A percentile compares a stretch with the other conserved stretches of the same genome.
Evolutionary conservation across 1,140 invertebrate species (phyloP).

Genomic region (Doryteuthis pealeii): DNA sequence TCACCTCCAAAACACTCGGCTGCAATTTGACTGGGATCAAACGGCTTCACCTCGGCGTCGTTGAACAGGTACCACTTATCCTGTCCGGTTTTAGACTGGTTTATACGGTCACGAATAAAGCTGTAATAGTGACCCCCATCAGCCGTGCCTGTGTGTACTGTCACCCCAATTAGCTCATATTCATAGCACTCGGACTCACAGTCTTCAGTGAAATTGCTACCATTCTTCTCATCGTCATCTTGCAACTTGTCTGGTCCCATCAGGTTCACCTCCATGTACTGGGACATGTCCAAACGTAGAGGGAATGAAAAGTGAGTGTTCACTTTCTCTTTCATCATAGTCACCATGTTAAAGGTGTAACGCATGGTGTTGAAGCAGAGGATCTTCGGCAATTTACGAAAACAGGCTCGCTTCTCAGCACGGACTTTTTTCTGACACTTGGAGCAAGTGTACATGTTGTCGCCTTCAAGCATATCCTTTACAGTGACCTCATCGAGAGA

Average conservation of each 20-base stretch:
- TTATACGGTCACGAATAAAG: conserved; percentile 79
- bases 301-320: conserved; percentile 98
- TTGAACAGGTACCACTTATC: conserved; percentile 94
- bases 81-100: conserved; percentile 60
- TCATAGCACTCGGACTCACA: conserved; percentile 66
- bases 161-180: conserved; percentile 93
- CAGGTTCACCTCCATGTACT: conserved; percentile 90
- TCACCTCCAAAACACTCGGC: conserved; percentile 95
- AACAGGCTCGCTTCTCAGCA: conserved; percentile 91
- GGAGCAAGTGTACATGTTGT: conserved; percentile 97
- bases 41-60: conserved; percentile 93
- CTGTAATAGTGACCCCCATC: conserved; percentile 97
- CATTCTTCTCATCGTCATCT: conserved; percentile 54
- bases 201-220: conserved; percentile 57
- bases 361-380: conserved; percentile 96
- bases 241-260: conserved; percentile 67
- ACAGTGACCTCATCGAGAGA: conserved; percentile 94
- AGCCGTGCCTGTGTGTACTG: conserved; percentile 93
- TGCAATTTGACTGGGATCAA: conserved; percentile 90
- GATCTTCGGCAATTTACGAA: conserved; percentile 89
- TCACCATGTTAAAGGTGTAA: conserved; percentile 97
- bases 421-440: conserved; percentile 92
- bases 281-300: conserved; percentile 86
- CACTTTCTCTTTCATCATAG: conserved; percentile 95
- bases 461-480: conserved; percentile 92